Base-by-base conservation (phyloP, 2,888 invertebrate genomes). In the Melieria picta region DNA sequence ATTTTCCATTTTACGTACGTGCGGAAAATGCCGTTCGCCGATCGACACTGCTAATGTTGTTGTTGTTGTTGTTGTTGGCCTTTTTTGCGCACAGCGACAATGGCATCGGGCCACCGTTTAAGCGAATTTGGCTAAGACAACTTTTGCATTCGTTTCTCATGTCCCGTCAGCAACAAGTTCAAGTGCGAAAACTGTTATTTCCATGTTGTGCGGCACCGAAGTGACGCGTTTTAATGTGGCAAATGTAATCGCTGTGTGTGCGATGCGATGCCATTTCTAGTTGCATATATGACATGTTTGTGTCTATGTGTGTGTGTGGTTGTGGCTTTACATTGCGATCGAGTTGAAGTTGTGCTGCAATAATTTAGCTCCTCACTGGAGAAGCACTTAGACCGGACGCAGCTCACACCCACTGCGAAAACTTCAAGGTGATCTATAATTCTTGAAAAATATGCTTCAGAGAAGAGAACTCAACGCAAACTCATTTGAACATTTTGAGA, bases 61-160 rank as follows among this genome's bases (percentile, higher is more conserved):
- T 58, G 42, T 42, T 66, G 30, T 66, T 57, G 3, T 65, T 55
- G 6, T 52, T n/a, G 11, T 66, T 57, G 47, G 42, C 30, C 16
- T 56, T 46, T 67, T 48, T 46, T 61, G n/a, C 30, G 46, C 13
- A 50, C 63, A 16, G 11, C 63, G 45, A 47, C 58, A 50, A 58
- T 13, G 64, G 52, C 67, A 65, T 63, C 58, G 61, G 65, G 74
- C 71, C 72, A 72, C 72, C 65, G 69, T 76, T 72, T 74, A 61
- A 74, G 73, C 77, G 69, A 77, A 75, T 76, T 77, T 77, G 77
- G 77, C 69, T 72, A 76, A 76, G 75, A 76, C 78, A 66, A 75
- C 77, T 76, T 76, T 75, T 74, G 66, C 69, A 72, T 65, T 69
- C 70, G 71, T 69, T 74, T 64, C 67, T 48, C n/a, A 10, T 10